Evolutionary conservation across 2,797 vertebrate genomes (phyloP), one percentile per base, ranked within the genome.

Genomic region (Somateria mollissima): DNA sequence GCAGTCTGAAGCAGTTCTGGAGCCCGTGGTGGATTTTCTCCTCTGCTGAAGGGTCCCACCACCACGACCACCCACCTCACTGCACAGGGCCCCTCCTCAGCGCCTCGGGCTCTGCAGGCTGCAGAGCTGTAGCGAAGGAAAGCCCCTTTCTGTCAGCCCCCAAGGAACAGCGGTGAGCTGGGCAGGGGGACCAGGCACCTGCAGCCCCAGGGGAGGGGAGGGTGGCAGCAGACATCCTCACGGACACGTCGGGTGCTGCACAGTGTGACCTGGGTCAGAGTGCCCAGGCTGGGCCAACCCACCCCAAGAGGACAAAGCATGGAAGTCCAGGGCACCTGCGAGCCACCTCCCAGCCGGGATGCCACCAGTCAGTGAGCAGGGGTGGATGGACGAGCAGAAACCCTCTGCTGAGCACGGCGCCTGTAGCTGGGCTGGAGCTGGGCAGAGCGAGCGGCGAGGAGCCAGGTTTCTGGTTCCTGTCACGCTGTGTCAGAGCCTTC

Each of bases 161-260:
- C 32, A 51, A 61, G 37, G 66, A 67, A 66, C 15, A 34, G 28
- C 57, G 18, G 11, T 13, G 39, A 45, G 51, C 67, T 16, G 47
- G 34, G 6, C 16, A 21, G 16, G 51, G 56, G 45, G 41, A 45
- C 39, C 53, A 47, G 34, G 37, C 25, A 36, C 8, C 37, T 41
- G 43, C 39, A 37, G 62, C 45, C 39, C 57, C 14, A 16, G 32
- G 49, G 32, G 27, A n/a, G 41, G 60, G 25, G 34, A 56, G 39
- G 16, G 3, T 16, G 24, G 5, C 11, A 27, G 53, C 8, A 28
- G 39, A 28, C 17, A 10, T 34, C 19, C 54, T 58, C 49, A 16
- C 8, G 43, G 54, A 47, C 28, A 37, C 0, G 1, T 32, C 41
- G 36, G 1, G 6, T 16, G 49, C 14, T n/a, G 36, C 18, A 8